Base-by-base conservation (phyloP, 2,888 invertebrate species). In the Steinernema carpocapsae region DNA sequence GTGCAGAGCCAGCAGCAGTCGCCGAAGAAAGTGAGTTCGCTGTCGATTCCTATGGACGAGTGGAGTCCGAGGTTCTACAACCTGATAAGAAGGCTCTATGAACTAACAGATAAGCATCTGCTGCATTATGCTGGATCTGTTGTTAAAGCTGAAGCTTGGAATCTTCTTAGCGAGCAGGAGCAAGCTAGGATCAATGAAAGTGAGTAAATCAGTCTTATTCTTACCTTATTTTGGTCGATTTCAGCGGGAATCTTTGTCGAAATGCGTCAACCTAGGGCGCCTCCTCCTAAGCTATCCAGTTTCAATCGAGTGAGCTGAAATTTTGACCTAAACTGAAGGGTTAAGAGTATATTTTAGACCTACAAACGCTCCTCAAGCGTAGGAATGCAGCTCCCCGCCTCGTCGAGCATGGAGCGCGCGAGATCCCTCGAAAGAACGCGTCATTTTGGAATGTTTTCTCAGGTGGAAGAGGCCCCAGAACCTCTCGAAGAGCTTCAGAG, bases 101-200 rank as follows among this genome's bases (percentile, higher is more conserved):
- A 86, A 29, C 91, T 92, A 59, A 91, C 92, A 42, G 93, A 93
- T 85, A 91, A 92, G 78, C 92, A 92, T 83, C 89, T 93, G 64
- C 91, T 92, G 10, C 90, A 92, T 26, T 92, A 93, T 84, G 92
- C 93, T 2, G 86, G 86, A 29, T 84, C 85, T 2, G 88, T 88
- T 2, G 86, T 88, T 19, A 83, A 85, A 56, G 85, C 87, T 29
- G 82, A 84, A 24, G 83, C 84, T 24, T 88, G 88, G 88, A 74
- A 77, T 26, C 80, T 85, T 64, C 79, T 88, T 42, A 76, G 80
- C 43, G 76, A 79, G 4, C 81, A 82, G 56, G 85, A 87, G 52
- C 88, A 88, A 73, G 78, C 83, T 32, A 78, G 86, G 72, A 88
- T 88, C 45, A 82, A 84, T 78, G 88, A 88, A 74, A 84, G 87